Base-by-base conservation (phyloP, 2,888 invertebrate species). In the Monochamus alternatus region DNA sequence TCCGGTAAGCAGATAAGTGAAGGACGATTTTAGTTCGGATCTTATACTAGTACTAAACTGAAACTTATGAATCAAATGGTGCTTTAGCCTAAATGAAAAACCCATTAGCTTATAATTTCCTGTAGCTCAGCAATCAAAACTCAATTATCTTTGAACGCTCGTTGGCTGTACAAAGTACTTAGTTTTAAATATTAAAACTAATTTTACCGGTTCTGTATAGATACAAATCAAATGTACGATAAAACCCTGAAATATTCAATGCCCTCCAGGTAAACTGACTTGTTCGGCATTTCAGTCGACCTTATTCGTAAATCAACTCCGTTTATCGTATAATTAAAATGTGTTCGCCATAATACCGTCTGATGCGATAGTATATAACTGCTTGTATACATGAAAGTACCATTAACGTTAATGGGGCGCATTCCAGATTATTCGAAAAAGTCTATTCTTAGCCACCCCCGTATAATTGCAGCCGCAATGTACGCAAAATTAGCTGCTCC, bases 391-490 rank as follows among this genome's bases (percentile, higher is more conserved):
- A 68, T 68, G 68, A 68, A 68, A 58, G 43, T 43, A 59, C 68
- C 38, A 68, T 68, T 68, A 68, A 68, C 55, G 58, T 68, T 68
- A 68, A 68, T 68, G 68, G 68, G n/a, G 38, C 43, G 58, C 58
- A 43, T 58, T 55, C 58, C 43, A 68, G 68, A 68, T 68, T 68
- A 58, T 43, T 43, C 43, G 38, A 68, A 58, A 66, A 58, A 68
- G 43, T 68, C 66, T 55, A 44, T 9, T 64, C 31, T 31, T 31
- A 66, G 43, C 12, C 58, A 43, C 58, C 68, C 43, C 58, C 22
- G 55, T 58, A 44, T 52, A 66, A 66, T 66, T 32, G 22, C 14
- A 43, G 38, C 43, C n/a, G 14, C 60, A 31, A 10, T 22, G 9
- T 65, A 65, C 51, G 47, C 51, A 65, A 65, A 65, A 31, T 65